Percentiles rank a stretch among this genome's conserved stretches.
Conservation (phyloP, 37 sponge, comb jelly and placozoan genomes). For the Spongilla lacustris region DNA sequence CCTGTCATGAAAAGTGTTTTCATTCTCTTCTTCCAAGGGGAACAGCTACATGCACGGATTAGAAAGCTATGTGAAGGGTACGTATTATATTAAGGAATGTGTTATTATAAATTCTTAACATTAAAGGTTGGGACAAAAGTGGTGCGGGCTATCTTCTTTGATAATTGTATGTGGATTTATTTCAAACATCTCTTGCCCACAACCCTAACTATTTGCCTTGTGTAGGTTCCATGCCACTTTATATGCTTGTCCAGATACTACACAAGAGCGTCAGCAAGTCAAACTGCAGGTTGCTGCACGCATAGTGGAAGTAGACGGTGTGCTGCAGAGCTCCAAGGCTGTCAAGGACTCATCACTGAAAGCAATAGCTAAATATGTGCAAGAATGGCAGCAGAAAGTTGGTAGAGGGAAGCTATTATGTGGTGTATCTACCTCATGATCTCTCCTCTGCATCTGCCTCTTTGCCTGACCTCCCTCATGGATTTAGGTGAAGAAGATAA, state of each 20-base stretch:
- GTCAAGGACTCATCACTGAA: conserved; percentile 79
- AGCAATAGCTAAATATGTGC: conserved; percentile 77
- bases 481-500: conserved; percentile 93
- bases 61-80: conserved; percentile 99
- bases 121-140: too few relatives aligned
- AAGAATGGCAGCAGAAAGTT: conserved; percentile 93
- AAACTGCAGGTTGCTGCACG: conserved; percentile 59
- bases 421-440: not conserved
- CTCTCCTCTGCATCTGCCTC: not conserved
- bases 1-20: conserved; percentile 88
- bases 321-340: conserved; percentile 86
- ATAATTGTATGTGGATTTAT: too few relatives aligned
- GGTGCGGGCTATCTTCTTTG: too few relatives aligned
- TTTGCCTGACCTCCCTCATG: not conserved
- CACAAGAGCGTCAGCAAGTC: conserved; percentile 86
- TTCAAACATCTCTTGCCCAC: not conserved
- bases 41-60: conserved; percentile 88
- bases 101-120: too few relatives aligned
- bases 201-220: not conserved
- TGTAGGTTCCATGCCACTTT: conserved; percentile 91
- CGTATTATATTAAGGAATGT: too few relatives aligned
- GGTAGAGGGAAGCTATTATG: not conserved
- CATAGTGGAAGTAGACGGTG: conserved; percentile 78
- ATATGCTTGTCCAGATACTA: conserved; percentile 93
- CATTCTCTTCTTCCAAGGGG: conserved; percentile 99